phyloP scores from a whole-genome alignment of 2,113 vertebrate species.

The Sinocyclocheilus rhinocerous region DNA sequence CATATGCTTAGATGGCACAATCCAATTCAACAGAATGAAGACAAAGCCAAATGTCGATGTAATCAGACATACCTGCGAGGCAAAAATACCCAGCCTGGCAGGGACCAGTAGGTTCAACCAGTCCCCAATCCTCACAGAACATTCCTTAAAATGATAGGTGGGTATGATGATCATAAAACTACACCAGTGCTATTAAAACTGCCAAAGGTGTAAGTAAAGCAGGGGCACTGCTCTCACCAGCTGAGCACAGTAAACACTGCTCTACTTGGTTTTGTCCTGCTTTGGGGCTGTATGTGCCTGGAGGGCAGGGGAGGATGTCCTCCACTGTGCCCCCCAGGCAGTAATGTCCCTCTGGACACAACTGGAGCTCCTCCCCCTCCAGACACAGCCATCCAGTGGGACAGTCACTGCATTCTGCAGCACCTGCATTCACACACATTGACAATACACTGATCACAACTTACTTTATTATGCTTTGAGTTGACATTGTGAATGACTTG shows the following conservation, averaged over 20 bases:
- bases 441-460: constrained; percentile 19
- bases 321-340: constrained; percentile 75
- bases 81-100: constrained; percentile 84
- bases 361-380: constrained; percentile 68
- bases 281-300: constrained; percentile 78
- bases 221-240: constrained; percentile 74
- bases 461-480: constrained; percentile 17
- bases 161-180: constrained; percentile 58
- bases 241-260: constrained; percentile 81
- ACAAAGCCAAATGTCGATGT: constrained; percentile 36
- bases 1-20: background rate
- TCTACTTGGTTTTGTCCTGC: constrained; percentile 75
- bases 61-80: constrained; percentile 73
- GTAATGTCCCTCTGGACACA: constrained; percentile 79
- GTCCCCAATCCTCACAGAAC: constrained; percentile 83
- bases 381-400: constrained; percentile 82
- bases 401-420: constrained; percentile 76
- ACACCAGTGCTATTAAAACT: constrained; percentile 56
- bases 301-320: constrained; percentile 77
- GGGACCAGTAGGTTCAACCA: constrained; percentile 79
- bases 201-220: constrained; percentile 55
- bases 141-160: constrained; percentile 73
- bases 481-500: background rate
- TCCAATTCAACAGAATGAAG: background rate
- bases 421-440: constrained; percentile 66